Base-by-base conservation (phyloP, 2,888 invertebrate genomes). In the Anthrax anthrax region DNA sequence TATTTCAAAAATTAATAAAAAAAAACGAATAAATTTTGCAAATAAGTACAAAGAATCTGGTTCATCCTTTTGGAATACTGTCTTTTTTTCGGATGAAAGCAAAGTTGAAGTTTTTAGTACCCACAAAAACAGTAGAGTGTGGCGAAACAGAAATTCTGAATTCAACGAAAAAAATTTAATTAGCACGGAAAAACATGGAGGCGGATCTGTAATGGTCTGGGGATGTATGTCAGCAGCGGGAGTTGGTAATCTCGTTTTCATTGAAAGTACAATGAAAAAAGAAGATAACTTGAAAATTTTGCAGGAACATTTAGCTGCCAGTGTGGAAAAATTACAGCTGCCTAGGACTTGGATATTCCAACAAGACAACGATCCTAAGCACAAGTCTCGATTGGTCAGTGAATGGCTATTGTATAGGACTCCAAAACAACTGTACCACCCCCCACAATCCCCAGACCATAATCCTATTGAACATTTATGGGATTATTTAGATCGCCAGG, bases 391-490 rank as follows among this genome's bases (percentile, higher is more conserved):
- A 5, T 9, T 27, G 5, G 23, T 27, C 1, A 27, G 23, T 8
- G 23, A 27, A 27, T 27, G 23, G 23, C 2, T 27, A 27, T 9
- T 27, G 9, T 27, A 27, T 2, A 27, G 2, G 9, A 27, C 40
- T 8, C 18, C 40, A 40, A 40, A 19, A 18, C 18, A 40, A 13
- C n/a, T 39, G 3, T 6, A 40, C 40, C 19, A 40, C 9, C n/a
- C 40, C n/a, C 40, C 18, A 1, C 36, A 18, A 18, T 23, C 40
- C 10, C 4, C 36, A 3, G 40, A 40, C 18, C 40, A 19, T 13
- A 40, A 40, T 2, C 19, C 12, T 4, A 40, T 40, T n/a, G 40
- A 40, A 40, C 40, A 40, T 40, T 40, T 40, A 40, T 40, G 40
- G 40, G 40, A 40, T 2, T n/a, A 40, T 40, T 18, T 40, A 12